Base-by-base conservation (phyloP, 2,797 vertebrate genomes). In the Periophthalmus magnuspinnatus region DNA sequence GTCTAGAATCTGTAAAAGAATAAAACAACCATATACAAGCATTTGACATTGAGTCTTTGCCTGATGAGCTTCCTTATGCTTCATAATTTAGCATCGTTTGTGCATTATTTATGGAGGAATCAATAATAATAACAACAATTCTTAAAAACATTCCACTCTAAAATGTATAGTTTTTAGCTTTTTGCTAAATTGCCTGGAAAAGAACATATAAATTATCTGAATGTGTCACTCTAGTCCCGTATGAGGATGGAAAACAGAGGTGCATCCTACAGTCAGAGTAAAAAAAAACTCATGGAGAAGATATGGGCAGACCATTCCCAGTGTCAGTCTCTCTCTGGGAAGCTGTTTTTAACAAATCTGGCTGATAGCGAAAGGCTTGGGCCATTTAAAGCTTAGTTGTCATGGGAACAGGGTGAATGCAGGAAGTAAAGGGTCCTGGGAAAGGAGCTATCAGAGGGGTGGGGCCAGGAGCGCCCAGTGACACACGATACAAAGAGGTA, bases 391-490 rank as follows among this genome's bases (percentile, higher is more conserved):
- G 86, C 80, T 84, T 84, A 82, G 90, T 90, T 88, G 85, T 83
- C 90, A 91, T 82, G 89, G 90, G 86, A 92, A 92, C 84, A 16
- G 88, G 87, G 87, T 91, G 90, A 90, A 91, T 84, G 90, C 91
- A 91, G 93, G 93, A 93, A 93, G 90, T 85, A 61, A 61, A 81
- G 89, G 88, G 92, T 92, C 91, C 89, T 93, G 91, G 92, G 90
- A 93, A 90, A 81, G 77, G 77, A 84, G 57, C 89, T 93, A 92
- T 93, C 92, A 79, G 78, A 89, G 87, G 87, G 89, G 89, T 84
- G 81, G 89, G 86, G 84, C 88, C 74, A 91, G 88, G 86, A 90
- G 90, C 76, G 83, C 84, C 83, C 85, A 88, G 78, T 83, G 84
- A 89, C 86, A 89, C 86, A 69, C 72, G 90, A 92, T 81, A 89